Evolutionary conservation across 2,888 invertebrate species (phyloP).

Genomic region (Eucera pruinosa): DNA sequence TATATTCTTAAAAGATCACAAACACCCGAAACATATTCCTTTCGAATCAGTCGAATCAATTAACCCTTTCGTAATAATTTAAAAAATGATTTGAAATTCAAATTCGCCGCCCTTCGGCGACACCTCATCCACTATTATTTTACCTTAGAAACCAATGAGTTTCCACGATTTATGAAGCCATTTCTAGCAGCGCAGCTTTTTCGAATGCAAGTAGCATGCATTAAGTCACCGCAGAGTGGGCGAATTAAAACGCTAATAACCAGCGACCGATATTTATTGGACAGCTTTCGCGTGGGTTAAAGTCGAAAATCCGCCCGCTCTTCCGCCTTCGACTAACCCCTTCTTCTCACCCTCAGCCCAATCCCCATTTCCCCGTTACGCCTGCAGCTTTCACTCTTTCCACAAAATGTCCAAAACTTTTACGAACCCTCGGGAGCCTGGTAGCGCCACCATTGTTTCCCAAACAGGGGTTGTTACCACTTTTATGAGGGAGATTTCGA

Average conservation of each 20-base stretch:
- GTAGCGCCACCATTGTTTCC: conserved; percentile 76
- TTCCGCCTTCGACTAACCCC: conserved; percentile 17
- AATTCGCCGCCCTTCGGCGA: no score
- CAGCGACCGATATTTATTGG: conserved; percentile 82
- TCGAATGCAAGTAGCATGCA: conserved; percentile 75
- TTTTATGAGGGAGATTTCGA: conserved; percentile 81
- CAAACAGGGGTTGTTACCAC: conserved; percentile 80
- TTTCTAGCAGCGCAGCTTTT: conserved; percentile 69
- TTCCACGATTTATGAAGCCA: conserved; percentile 78
- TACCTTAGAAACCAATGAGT: no score
- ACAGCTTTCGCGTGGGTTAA: conserved; percentile 72
- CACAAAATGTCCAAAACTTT: conserved; percentile 59
- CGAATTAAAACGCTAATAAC: conserved; percentile 84
- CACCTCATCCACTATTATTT: no score
- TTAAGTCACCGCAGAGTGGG: conserved; percentile 79
- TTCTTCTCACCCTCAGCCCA: not conserved
- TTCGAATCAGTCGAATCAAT: no score
- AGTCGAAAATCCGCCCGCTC: conserved; percentile 51
- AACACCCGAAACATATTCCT: not conserved
- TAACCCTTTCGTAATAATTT: no score
- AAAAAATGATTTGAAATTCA: no score
- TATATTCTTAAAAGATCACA: not conserved
- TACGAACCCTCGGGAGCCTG: conserved; percentile 54
- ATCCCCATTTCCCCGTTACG: conserved; percentile 31
- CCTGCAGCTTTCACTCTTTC: conserved; percentile 32